A percentile compares a stretch with the other conserved stretches of the same genome.
phyloP scores from a whole-genome alignment of 2,113 vertebrate genomes.

The Ibidorhyncha struthersii region DNA sequence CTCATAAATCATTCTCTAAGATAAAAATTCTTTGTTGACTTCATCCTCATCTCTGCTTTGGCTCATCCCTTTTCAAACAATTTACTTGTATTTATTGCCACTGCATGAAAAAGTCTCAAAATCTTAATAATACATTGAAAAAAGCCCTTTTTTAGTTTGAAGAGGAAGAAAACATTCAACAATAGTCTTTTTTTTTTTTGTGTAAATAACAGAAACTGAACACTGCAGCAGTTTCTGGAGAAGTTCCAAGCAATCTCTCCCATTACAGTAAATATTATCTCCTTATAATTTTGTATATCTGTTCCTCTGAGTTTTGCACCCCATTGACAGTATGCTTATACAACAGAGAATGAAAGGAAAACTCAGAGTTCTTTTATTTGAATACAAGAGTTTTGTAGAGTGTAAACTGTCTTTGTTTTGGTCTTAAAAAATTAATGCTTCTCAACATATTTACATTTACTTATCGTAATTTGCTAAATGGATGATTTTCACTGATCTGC shows the following conservation, averaged over 20 bases:
- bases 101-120: background rate
- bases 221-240: background rate
- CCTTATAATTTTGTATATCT: background rate
- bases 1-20: background rate
- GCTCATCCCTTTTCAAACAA: background rate
- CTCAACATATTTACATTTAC: background rate
- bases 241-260: background rate
- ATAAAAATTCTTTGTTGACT: background rate
- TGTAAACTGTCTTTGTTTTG: background rate
- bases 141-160: background rate
- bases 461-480: background rate
- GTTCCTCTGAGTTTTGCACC: background rate
- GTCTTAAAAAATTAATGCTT: background rate
- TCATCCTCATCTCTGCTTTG: background rate
- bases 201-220: background rate
- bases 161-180: background rate
- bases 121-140: background rate
- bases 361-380: background rate
- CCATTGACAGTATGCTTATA: background rate
- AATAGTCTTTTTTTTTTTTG: background rate
- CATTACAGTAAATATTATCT: background rate
- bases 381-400: background rate
- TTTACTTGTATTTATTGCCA: background rate
- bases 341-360: background rate
- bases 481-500: background rate